Conservation (phyloP, 2,888 invertebrate genomes). For the Ichneumoninae sp. region DNA sequence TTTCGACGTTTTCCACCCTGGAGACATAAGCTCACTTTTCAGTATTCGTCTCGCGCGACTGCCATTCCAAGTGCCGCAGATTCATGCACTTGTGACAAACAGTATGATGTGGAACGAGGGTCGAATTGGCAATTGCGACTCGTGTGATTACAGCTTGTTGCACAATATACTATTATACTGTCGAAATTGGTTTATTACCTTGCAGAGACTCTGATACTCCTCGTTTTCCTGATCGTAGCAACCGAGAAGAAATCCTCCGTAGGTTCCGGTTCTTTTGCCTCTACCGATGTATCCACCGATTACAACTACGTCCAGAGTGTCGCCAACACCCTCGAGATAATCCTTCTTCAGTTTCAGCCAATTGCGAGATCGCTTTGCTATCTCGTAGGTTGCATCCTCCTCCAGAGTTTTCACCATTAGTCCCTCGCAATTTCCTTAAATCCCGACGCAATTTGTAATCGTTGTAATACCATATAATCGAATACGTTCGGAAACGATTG, state of each 20-base stretch:
- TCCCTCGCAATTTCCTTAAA: constrained; percentile 96
- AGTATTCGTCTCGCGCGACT: too few species aligned
- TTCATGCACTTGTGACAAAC: too few species aligned
- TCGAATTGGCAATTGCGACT: too few species aligned
- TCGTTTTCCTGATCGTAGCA: constrained; percentile 96
- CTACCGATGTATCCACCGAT: constrained; percentile 97
- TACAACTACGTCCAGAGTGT: constrained; percentile 97
- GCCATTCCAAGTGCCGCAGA: too few species aligned
- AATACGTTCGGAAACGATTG: constrained; percentile 2
- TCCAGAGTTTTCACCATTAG: constrained; percentile 98
- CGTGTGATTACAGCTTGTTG: too few species aligned
- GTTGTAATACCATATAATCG: neutral
- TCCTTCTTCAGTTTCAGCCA: constrained; percentile 99
- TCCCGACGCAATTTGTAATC: constrained; percentile 26
- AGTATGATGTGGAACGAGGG: too few species aligned
- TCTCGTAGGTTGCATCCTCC: constrained; percentile 97
- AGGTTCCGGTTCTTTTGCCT: constrained; percentile 96
- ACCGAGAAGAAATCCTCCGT: constrained; percentile 97
- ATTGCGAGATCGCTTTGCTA: constrained; percentile 96
- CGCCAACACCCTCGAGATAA: constrained; percentile 98
- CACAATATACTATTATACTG: neutral
- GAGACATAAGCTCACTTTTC: too few species aligned
- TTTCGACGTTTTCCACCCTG: too few species aligned
- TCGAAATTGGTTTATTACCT: constrained; percentile 85
- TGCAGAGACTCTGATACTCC: constrained; percentile 96